Base-by-base conservation (phyloP, 1,140 invertebrate genomes). In the Drosophila eugracilis region DNA sequence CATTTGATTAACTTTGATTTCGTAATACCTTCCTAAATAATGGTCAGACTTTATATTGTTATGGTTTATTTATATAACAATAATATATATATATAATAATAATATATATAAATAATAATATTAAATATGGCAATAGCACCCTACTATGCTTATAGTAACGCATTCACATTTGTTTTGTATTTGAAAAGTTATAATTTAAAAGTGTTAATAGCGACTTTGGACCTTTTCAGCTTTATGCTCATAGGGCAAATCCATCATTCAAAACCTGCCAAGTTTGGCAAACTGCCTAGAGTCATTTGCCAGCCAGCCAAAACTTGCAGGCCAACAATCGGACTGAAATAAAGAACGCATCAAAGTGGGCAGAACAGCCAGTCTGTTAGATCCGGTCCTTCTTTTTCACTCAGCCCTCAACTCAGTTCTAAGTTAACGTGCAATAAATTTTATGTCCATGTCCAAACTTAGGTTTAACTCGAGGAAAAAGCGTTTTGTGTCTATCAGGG, bases 401-500 rank as follows among this genome's bases (percentile, higher is more conserved):
- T 19, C 28, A 36, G 42, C 55, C 17, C 30, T 19, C 4, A 4
- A 37, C 17, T 15, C 24, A 42, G 39, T 24, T 39, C 41, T 22
- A 66, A 72, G 66, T 62, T 84, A 75, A 70, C 69, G 55, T 60
- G 81, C 63, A 80, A 85, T 85, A 85, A 86, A 85, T 85, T 85
- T 65, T 57, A 15, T 66, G 72, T 69, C 76, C 81, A 76, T 74
- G 80, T 85, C 81, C 60, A 86, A 85, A 85, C 81, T 73, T 86
- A 77, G 80, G 77, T 79, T 62, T 63, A 85, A 62, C 62, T 80
- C 15, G 54, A 77, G 80, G 75, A 76, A 79, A 77, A 79, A 58
- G 47, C 81, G 85, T 85, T 84, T 79, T 84, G 76, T 80, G 80
- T 85, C 81, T 85, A 85, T 85, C 80, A 74, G 81, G 41, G 63